Percentiles rank a stretch among this genome's conserved stretches.
Conservation (phyloP, 2,113 vertebrate genomes). For the Typhlomys cinereus region DNA sequence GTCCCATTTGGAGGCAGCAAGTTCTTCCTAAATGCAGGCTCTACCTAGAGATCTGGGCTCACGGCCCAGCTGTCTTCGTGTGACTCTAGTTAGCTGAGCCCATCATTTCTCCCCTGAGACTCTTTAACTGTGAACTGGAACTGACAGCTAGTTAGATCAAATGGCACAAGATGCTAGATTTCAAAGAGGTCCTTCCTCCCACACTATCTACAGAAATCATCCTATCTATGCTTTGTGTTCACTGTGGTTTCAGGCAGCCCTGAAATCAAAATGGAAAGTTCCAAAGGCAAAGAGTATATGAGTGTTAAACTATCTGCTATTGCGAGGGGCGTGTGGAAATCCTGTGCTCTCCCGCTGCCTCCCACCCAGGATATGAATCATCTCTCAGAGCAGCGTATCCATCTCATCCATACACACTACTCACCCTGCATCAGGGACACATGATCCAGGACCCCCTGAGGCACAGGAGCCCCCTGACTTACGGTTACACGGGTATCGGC, state of each 20-base stretch:
- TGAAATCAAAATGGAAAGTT: constrained; percentile 8
- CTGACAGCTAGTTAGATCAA: not conserved
- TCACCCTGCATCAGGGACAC: not conserved
- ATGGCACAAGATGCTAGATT: not conserved
- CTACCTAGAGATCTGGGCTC: not conserved
- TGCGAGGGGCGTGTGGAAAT: not conserved
- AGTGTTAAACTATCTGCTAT: not conserved
- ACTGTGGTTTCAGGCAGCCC: not conserved
- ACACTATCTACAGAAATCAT: not conserved
- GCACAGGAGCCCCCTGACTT: not conserved
- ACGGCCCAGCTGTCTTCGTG: not conserved
- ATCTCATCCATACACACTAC: not conserved
- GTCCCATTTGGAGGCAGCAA: not conserved
- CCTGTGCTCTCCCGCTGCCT: not conserved
- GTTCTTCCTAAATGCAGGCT: not conserved
- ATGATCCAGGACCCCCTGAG: not conserved
- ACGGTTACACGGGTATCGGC: not conserved
- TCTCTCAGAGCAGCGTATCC: not conserved
- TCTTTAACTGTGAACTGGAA: not conserved
- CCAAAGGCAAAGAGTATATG: not conserved
- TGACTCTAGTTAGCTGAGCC: not conserved
- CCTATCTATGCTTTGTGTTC: not conserved
- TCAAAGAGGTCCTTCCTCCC: not conserved
- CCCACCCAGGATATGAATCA: constrained; percentile 48
- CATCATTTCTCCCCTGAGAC: not conserved